A percentile compares a stretch with the other conserved stretches of the same genome.
Conservation (phyloP, 35 echinoderm and acorn worm genomes). For the Ptychodera flava region DNA sequence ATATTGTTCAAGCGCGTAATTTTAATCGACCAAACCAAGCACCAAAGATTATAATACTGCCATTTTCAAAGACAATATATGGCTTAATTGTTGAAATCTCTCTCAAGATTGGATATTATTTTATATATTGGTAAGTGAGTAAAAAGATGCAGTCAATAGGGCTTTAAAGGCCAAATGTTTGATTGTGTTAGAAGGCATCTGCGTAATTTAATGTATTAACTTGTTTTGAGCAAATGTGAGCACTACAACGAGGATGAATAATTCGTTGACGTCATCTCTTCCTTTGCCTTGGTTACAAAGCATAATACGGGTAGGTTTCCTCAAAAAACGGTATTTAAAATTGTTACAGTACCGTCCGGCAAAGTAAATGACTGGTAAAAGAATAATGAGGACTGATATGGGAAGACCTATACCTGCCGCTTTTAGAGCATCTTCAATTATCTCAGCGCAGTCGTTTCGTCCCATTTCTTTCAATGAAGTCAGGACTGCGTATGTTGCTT, state of each 20-base stretch:
- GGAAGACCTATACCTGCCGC: conserved; percentile 72
- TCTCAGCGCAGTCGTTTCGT: conserved; percentile 67
- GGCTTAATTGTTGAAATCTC: no score
- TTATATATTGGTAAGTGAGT: no score
- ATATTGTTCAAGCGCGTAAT: no score
- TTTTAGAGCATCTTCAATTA: conserved; percentile 62
- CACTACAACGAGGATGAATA: background rate
- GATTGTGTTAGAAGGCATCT: no score
- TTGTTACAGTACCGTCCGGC: background rate
- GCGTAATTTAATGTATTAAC: no score
- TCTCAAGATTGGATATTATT: no score
- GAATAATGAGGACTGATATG: background rate
- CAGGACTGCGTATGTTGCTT: conserved; percentile 88
- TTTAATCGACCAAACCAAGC: no score
- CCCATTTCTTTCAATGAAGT: conserved; percentile 93
- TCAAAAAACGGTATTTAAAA: background rate
- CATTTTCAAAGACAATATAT: no score
- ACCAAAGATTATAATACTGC: no score
- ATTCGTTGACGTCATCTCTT: background rate
- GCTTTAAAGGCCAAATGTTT: no score
- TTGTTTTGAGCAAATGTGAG: background rate
- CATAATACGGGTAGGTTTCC: background rate
- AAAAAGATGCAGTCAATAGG: no score
- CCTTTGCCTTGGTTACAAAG: background rate
- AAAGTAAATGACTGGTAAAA: background rate